Evolutionary conservation across 2,797 vertebrate genomes (phyloP).

Genomic region (Morus bassanus): DNA sequence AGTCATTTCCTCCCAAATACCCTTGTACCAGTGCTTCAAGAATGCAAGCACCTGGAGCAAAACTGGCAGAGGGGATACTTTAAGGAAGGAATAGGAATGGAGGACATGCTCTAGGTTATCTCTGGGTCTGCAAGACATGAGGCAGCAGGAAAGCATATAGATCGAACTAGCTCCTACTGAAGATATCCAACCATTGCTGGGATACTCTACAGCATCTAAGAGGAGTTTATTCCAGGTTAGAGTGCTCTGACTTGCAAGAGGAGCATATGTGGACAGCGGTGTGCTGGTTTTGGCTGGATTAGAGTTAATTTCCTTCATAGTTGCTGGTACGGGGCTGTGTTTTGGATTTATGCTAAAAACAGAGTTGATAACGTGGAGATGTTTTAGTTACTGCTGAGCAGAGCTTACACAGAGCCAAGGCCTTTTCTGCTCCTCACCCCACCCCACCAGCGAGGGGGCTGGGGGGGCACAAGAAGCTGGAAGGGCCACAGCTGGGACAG

Average conservation of each 20-base stretch:
- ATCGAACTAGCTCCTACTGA: neutral
- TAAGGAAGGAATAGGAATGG: neutral
- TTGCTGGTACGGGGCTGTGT: no score
- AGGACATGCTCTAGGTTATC: neutral
- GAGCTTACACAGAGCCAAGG: no score
- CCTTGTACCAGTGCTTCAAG: no score
- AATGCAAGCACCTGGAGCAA: rapidly evolving
- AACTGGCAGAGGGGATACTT: neutral
- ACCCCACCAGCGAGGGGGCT: no score
- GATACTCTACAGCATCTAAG: neutral
- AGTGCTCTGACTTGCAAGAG: neutral
- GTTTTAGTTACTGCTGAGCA: no score
- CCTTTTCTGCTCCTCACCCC: no score
- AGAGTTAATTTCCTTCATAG: no score
- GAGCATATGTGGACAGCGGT: rapidly evolving
- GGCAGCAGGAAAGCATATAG: neutral
- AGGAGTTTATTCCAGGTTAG: neutral
- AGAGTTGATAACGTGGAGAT: no score
- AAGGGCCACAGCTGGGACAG: no score
- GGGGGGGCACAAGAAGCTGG: no score
- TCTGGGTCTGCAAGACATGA: neutral
- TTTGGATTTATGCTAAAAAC: no score
- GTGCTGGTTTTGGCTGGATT: no score
- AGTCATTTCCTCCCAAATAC: neutral
- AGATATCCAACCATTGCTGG: neutral